A percentile compares a stretch with the other conserved stretches of the same genome.
Conservation (phyloP, 2,797 vertebrate species). For the Gallirallus australis region DNA sequence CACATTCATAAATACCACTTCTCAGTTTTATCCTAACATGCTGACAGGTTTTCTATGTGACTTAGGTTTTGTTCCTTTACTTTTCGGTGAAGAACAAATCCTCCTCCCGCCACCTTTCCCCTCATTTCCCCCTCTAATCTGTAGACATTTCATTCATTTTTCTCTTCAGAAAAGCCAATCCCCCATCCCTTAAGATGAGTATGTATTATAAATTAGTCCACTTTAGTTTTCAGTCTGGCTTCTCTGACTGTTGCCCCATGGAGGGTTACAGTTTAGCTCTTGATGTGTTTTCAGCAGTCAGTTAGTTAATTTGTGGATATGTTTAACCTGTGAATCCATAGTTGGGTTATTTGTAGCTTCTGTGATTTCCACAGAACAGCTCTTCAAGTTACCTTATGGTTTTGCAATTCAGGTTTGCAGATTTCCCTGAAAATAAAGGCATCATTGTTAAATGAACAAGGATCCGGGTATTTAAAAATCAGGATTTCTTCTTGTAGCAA, state of each 20-base stretch:
- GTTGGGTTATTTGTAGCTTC: neutral
- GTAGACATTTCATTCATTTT: neutral
- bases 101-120: too few relatives aligned
- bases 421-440: conserved; percentile 44
- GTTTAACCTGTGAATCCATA: neutral
- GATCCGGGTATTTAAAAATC: conserved; percentile 11
- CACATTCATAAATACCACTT: neutral
- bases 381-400: conserved; percentile 26
- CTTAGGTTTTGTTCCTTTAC: conserved; percentile 1
- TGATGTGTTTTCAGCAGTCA: neutral
- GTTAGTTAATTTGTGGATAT: neutral
- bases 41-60: neutral
- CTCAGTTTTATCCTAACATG: neutral
- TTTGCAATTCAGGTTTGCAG: conserved; percentile 48
- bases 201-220: neutral
- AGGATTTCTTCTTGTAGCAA: conserved; percentile 23
- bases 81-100: neutral
- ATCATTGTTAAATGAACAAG: conserved; percentile 44
- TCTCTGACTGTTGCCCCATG: neutral
- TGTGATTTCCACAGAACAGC: neutral
- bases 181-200: neutral
- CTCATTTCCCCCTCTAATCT: neutral
- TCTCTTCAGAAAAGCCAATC: neutral
- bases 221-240: neutral
- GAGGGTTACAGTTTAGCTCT: neutral